Evolutionary conservation across 1,140 invertebrate genomes (phyloP).

Genomic region (Chironomus striatipennis): DNA sequence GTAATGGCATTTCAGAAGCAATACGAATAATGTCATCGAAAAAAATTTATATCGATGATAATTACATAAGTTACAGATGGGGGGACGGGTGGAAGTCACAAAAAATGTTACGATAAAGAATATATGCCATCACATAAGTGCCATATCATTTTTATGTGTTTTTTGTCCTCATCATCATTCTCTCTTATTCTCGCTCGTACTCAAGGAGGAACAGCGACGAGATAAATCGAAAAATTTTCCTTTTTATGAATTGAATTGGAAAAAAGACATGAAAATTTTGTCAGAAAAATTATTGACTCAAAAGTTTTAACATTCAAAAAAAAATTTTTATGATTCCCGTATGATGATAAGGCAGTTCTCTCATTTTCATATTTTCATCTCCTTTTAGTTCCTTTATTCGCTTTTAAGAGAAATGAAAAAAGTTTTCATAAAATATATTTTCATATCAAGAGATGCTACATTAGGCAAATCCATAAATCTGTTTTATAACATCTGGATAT

Average conservation of each 20-base stretch:
- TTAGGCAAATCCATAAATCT: constrained; percentile 13
- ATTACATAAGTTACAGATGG: not conserved
- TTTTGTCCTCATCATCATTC: not conserved
- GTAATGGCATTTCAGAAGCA: too few species aligned
- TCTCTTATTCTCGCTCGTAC: too few species aligned
- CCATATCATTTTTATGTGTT: not conserved
- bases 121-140: not conserved
- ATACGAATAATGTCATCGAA: not conserved
- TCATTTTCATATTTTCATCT: too few species aligned
- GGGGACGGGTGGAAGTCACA: too few species aligned
- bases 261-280: constrained; percentile 6
- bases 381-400: too few species aligned
- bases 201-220: too few species aligned
- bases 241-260: not conserved
- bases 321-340: too few species aligned
- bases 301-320: not conserved
- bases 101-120: not conserved
- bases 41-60: constrained; percentile 14
- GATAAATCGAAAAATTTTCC: not conserved
- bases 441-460: not conserved
- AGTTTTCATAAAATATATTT: too few species aligned
- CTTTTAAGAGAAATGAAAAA: too few species aligned
- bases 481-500: constrained; percentile 9
- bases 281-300: constrained; percentile 3
- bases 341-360: too few species aligned